Evolutionary conservation across 2,113 vertebrate species (phyloP), one percentile per base, ranked within the genome.

Genomic region (Grus americana): DNA sequence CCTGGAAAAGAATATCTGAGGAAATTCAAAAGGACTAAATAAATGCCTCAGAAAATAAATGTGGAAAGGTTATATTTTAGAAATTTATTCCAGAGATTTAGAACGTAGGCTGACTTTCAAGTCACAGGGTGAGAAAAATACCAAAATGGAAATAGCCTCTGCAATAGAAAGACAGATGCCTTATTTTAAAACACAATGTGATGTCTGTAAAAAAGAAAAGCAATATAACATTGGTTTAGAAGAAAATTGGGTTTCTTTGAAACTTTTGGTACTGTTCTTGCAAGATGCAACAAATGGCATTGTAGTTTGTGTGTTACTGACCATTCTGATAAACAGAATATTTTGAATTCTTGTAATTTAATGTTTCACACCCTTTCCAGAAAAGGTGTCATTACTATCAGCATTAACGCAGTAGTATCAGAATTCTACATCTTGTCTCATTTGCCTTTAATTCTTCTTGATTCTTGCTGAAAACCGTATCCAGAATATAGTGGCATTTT

Each of bases 101-200:
- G 71, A 92, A 90, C 6, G 16, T 96, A 90, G 68, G 61, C 76
- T 89, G 89, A 63, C 68, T 94, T 94, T 71, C 47, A 87, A 95
- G 94, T 91, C 86, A 93, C 72, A 80, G 42, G 86, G 79, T 91
- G 82, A 94, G 83, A 94, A 93, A 93, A 95, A 80, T 67, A 47
- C 67, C 49, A 84, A 92, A 96, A 91, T 83, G 86, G 68, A 91
- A 94, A 84, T 94, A 71, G 59, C 52, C 93, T 78, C 86, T 88
- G 79, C 81, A 50, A 55, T 57, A 74, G 80, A 68, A 74, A 90
- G 72, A 59, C 30, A 87, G 63, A 74, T 62, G 59, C 42, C 44
- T 90, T 92, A 70, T 92, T 83, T 92, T 80, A 84, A 88, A 96
- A 49, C 49, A 81, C 40, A 74, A 42, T 61, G 38, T 42, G 38